A percentile compares a stretch with the other conserved stretches of the same genome.
Conservation (phyloP, 2,888 invertebrate species). For the Hydropsyche betteni region DNA sequence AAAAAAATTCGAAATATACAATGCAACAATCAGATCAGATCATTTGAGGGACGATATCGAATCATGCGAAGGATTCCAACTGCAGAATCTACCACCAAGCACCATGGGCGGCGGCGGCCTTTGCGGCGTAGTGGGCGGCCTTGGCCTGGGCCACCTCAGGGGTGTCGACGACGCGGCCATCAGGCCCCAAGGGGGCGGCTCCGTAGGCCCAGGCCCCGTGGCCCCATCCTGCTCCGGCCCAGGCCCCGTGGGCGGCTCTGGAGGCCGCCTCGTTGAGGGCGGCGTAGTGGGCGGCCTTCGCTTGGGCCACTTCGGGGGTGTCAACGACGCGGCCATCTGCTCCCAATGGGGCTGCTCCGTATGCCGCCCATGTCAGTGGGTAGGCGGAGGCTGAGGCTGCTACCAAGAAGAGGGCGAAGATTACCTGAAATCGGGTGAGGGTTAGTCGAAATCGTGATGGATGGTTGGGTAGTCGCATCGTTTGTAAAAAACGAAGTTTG, state of each 20-base stretch:
- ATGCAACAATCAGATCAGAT: too few species aligned
- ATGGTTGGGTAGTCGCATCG: too few species aligned
- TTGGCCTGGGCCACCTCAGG: slow-evolving; percentile 71
- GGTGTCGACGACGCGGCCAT: slow-evolving; percentile 65
- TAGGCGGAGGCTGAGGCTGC: slow-evolving; percentile 23
- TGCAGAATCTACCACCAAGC: slow-evolving; percentile 9
- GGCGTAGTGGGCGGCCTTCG: slow-evolving; percentile 69
- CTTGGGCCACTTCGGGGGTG: slow-evolving; percentile 70
- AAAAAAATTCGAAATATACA: too few species aligned
- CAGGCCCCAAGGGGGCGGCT: slow-evolving; percentile 45
- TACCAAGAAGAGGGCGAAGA: slow-evolving; percentile 24
- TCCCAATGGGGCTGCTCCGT: slow-evolving; percentile 65
- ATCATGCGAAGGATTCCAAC: too few species aligned
- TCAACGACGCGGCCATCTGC: slow-evolving; percentile 69
- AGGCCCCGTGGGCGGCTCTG: slow-evolving; percentile 54
- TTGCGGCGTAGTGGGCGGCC: slow-evolving; percentile 68
- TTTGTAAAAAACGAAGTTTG: too few species aligned
- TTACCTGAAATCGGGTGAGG: not conserved
- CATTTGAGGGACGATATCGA: too few species aligned
- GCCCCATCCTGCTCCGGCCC: not conserved
- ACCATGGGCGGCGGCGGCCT: slow-evolving; percentile 54
- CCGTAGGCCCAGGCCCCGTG: slow-evolving; percentile 24
- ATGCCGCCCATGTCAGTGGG: slow-evolving; percentile 20
- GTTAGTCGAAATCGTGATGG: too few species aligned
- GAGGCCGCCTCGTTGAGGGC: slow-evolving; percentile 55